A percentile compares a stretch with the other conserved stretches of the same genome.
Evolutionary conservation across 2,113 vertebrate genomes (phyloP).

Genomic region (Rana temporaria): DNA sequence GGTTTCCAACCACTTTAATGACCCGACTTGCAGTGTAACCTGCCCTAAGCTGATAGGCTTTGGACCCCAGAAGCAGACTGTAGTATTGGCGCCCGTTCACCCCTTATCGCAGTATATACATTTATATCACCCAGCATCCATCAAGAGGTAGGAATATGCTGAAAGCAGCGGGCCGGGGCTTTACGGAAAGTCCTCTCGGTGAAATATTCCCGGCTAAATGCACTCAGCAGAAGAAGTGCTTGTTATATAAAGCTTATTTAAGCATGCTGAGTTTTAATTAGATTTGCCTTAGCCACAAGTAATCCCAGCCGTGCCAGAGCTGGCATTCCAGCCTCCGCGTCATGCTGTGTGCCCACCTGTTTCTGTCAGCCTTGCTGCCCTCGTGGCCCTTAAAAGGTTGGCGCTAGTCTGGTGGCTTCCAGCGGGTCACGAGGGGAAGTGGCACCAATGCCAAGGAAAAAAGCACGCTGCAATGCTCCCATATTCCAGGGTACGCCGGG

Average conservation of each 20-base stretch:
- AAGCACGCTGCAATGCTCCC: rapidly evolving
- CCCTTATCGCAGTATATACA: no score
- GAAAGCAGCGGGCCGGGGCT: neutral
- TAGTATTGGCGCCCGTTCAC: no score
- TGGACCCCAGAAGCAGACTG: no score
- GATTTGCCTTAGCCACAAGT: constrained; percentile 67
- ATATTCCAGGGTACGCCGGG: constrained; percentile 28
- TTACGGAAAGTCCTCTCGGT: neutral
- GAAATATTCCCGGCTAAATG: constrained; percentile 42
- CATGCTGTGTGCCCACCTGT: constrained; percentile 70
- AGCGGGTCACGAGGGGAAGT: neutral
- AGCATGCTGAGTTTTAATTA: constrained; percentile 68
- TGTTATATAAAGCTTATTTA: constrained; percentile 64
- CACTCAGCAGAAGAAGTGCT: constrained; percentile 29
- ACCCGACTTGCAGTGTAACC: no score
- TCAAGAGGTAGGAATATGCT: neutral
- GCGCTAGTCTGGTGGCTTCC: constrained; percentile 11
- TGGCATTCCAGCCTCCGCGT: constrained; percentile 54
- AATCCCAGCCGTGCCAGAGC: constrained; percentile 62
- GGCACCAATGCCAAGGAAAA: constrained; percentile 33
- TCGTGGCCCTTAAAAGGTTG: constrained; percentile 53
- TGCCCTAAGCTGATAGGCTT: no score
- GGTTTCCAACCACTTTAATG: no score
- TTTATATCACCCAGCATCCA: neutral
- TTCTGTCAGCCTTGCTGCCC: constrained; percentile 61